A percentile compares a stretch with the other conserved stretches of the same genome.
Conservation (phyloP, 2,113 vertebrate species). For the Cyanoramphus novaezelandiae region DNA sequence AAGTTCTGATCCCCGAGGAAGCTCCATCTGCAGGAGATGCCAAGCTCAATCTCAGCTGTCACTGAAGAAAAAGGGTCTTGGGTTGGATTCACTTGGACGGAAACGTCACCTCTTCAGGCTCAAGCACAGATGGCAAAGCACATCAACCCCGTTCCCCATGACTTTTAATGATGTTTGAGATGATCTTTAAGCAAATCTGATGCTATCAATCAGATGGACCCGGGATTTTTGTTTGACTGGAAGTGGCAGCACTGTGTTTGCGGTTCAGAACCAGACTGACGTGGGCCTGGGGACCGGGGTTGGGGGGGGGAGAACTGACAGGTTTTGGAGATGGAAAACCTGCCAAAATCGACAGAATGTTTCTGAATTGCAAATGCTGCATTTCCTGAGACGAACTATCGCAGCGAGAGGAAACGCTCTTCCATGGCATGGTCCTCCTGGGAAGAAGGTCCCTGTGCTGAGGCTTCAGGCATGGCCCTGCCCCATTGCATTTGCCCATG, state of each 20-base stretch:
- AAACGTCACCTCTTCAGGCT: not conserved
- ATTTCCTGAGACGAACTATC: not conserved
- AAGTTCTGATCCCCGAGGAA: not conserved
- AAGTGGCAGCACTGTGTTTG: not conserved
- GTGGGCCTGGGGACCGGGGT: not conserved
- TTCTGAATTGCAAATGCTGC: not conserved
- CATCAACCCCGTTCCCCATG: not conserved
- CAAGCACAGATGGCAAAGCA: not conserved
- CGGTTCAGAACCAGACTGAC: not conserved
- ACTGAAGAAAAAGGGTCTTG: not conserved
- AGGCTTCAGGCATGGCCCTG: not conserved
- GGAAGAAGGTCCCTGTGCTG: not conserved
- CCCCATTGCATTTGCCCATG: rapidly evolving
- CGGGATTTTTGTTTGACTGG: not conserved
- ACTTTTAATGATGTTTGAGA: not conserved
- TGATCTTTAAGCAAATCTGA: not conserved
- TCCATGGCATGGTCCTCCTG: not conserved
- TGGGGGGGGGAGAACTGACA: not conserved
- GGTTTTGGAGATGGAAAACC: not conserved
- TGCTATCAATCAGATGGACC: not conserved
- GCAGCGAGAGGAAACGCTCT: not conserved
- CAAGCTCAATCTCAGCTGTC: not conserved
- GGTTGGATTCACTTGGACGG: not conserved
- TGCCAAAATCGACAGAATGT: not conserved
- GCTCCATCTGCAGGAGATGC: not conserved